Percentiles rank a stretch among this genome's conserved stretches.
These are phyloP conservation scores for Mycetomoellerius zeteki DNA, from an alignment of 1,140 invertebrate species.

Conservation along the genomic window DNA sequence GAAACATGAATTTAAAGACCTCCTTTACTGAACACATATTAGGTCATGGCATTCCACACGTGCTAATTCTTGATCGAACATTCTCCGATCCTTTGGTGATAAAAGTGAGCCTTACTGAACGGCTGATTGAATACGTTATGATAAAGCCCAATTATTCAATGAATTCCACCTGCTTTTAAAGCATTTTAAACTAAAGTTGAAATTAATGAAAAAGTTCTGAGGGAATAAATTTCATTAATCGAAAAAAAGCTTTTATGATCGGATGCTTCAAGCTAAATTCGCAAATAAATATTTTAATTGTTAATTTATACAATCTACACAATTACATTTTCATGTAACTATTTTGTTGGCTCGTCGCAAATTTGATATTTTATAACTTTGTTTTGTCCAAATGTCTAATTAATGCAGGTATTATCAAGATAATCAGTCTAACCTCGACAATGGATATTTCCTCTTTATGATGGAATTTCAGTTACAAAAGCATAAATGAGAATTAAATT, in stretches of 20 bases:
- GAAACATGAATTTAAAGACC: constrained; percentile 59
- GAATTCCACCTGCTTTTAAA: constrained; percentile 53
- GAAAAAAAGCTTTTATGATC: background rate
- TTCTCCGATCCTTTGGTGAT: constrained; percentile 68
- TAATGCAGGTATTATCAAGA: constrained; percentile 40
- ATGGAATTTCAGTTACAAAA: background rate
- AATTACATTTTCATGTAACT: constrained; percentile 11
- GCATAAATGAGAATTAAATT: constrained; percentile 45
- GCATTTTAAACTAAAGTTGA: constrained; percentile 4
- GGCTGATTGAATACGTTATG: constrained; percentile 62
- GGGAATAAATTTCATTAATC: background rate
- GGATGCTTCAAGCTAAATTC: background rate
- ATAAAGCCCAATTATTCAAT: constrained; percentile 72
- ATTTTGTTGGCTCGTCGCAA: constrained; percentile 1
- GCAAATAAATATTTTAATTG: constrained; percentile 11
- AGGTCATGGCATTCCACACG: constrained; percentile 68
- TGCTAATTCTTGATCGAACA: constrained; percentile 74
- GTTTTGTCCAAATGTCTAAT: background rate
- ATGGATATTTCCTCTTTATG: background rate
- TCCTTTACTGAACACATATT: constrained; percentile 54
- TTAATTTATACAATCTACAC: background rate
- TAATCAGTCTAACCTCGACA: constrained; percentile 35
- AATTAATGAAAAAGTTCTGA: background rate
- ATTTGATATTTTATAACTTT: constrained; percentile 14
- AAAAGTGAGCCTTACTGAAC: constrained; percentile 67